Base-by-base conservation (phyloP, 2,888 invertebrate genomes). In the Synanthedon tipuliformis region DNA sequence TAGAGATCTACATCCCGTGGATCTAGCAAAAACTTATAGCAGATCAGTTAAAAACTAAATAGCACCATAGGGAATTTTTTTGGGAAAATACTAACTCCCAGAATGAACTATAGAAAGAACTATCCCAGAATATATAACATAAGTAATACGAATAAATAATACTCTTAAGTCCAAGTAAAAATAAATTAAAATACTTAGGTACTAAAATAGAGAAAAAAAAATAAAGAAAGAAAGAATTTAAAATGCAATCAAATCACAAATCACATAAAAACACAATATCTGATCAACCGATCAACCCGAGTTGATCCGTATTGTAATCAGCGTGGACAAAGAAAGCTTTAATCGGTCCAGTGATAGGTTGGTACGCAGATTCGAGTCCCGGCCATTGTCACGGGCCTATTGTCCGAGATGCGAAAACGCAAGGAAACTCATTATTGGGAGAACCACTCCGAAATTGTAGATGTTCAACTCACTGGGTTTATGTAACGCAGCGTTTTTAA, bases 261-360 rank as follows among this genome's bases (percentile, higher is more conserved):
- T n/a, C 12, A 45, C 2, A 45, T 45, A 15, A 45, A 45, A 45
- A 45, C n/a, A 45, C 45, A 45, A 45, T 45, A 45, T 45, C 45
- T 15, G 45, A 45, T 45, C 45, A 49, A 49, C 5, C 49, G 49
- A 23, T 23, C 16, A 12, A 15, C 18, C 49, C 49, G 15, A 45
- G n/a, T 49, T 49, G 16, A 18, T 65, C 57, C 63, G 66, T 66
- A 64, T 68, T 61, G 64, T 57, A 59, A 59, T 60, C 55, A 61
- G 23, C 50, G 57, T 57, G 61, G 59, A 78, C 77, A 78, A 78
- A 71, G 71, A 66, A 65, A 61, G 61, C 72, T 65, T 71, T 77
- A 75, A 77, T 77, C 76, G 69, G 69, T 58, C 61, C 49, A 18
- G 16, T 49, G 59, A 66, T 65, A 64, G 66, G 72, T 71, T 34